Conservation (phyloP, 2,888 invertebrate species). For the Digitonthophagus gazella region DNA sequence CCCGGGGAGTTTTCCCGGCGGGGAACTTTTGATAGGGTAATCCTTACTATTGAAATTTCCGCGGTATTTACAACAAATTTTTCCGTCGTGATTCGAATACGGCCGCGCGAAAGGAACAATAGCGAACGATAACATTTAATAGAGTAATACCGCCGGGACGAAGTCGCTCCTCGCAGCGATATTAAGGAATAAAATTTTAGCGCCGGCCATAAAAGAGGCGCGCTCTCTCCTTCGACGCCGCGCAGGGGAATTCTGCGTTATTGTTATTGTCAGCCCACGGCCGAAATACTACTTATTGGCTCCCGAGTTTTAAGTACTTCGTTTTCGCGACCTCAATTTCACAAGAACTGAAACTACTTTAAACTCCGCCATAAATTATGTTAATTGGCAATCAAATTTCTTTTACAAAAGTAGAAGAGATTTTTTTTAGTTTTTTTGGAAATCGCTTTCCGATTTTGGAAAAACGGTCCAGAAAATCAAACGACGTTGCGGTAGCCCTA, state of each 20-base stretch:
- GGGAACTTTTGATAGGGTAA: background rate
- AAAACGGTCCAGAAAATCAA: too few relatives aligned
- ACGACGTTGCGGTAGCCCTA: too few relatives aligned
- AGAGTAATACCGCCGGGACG: background rate
- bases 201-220: background rate
- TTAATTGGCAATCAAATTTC: too few relatives aligned
- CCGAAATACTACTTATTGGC: background rate
- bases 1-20: background rate
- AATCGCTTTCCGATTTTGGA: too few relatives aligned
- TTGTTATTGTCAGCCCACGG: background rate
- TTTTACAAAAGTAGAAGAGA: too few relatives aligned
- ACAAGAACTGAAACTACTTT: background rate
- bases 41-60: background rate
- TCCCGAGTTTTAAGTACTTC: background rate
- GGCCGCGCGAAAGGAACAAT: background rate
- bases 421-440: too few relatives aligned
- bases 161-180: background rate
- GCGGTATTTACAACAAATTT: background rate
- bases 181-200: background rate
- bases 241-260: background rate
- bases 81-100: background rate
- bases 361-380: background rate
- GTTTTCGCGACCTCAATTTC: background rate
- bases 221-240: background rate
- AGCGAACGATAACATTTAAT: background rate